Conservation (phyloP, 2,888 invertebrate genomes). For the Hipparchia semele region DNA sequence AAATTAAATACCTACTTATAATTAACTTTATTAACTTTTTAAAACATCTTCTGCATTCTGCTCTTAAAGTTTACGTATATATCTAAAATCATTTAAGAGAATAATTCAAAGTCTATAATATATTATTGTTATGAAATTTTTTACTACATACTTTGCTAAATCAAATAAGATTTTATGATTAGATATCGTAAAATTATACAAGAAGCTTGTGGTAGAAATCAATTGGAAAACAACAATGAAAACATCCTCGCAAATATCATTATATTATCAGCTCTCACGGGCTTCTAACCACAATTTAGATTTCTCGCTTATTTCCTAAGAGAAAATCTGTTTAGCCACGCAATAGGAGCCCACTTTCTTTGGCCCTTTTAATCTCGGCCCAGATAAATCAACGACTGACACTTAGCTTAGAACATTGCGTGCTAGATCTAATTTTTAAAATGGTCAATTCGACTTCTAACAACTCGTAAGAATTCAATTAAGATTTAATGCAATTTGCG, state of each 20-base stretch:
- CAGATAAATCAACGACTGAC: conserved; percentile 47
- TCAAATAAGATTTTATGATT: too few species aligned
- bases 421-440: conserved; percentile 78
- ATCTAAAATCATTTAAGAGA: too few species aligned
- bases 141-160: not conserved
- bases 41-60: too few species aligned
- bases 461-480: conserved; percentile 76
- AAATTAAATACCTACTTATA: too few species aligned
- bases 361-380: conserved; percentile 46
- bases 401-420: conserved; percentile 54
- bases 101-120: too few species aligned
- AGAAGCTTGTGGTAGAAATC: conserved; percentile 20
- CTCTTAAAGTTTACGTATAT: too few species aligned
- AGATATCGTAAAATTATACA: not conserved
- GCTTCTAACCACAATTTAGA: conserved; percentile 29
- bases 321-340: conserved; percentile 33
- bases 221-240: conserved; percentile 4
- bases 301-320: conserved; percentile 23
- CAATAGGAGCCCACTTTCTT: conserved; percentile 45
- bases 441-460: conserved; percentile 69
- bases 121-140: not conserved
- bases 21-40: too few species aligned
- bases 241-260: conserved; percentile 1
- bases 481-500: conserved; percentile 70
- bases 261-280: conserved; percentile 14